These are phyloP conservation scores for Prolemur simus DNA, from an alignment of 2,113 vertebrate genomes.

Conservation along the genomic window DNA sequence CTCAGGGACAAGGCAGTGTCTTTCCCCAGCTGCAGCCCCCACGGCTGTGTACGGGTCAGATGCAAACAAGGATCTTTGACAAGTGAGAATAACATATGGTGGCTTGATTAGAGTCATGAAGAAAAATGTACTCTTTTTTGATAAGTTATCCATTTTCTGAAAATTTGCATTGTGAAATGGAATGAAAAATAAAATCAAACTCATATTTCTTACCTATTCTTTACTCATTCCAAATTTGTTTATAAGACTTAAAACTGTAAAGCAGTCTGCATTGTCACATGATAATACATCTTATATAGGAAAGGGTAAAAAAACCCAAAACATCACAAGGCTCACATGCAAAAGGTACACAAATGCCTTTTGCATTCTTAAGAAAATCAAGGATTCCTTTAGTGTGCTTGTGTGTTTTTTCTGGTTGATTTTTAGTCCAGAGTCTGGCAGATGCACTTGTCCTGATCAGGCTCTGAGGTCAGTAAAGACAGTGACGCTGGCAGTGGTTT, in stretches of 20 bases:
- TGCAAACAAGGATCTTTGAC: not conserved
- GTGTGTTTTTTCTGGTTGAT: not conserved
- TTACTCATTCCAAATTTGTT: not conserved
- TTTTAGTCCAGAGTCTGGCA: not conserved
- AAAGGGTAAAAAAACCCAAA: not conserved
- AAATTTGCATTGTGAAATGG: not conserved
- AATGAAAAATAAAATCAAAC: conserved; percentile 2
- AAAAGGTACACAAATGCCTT: not conserved
- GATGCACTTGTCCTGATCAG: not conserved
- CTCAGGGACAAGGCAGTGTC: rapidly evolving
- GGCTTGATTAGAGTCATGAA: not conserved
- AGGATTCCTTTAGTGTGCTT: too few relatives aligned
- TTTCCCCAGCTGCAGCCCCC: not conserved
- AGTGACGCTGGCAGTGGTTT: not conserved
- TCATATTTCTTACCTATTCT: not conserved
- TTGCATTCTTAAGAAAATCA: not conserved
- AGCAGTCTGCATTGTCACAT: not conserved
- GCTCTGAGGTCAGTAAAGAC: not conserved
- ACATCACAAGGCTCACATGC: not conserved
- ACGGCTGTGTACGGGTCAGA: too few relatives aligned
- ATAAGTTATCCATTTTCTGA: not conserved
- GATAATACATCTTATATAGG: not conserved
- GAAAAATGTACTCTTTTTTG: not conserved
- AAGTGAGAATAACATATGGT: not conserved
- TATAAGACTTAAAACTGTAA: not conserved